Conservation (phyloP, 53 echinoderm and acorn worm genomes). For the Mesocentrotus franciscanus region DNA sequence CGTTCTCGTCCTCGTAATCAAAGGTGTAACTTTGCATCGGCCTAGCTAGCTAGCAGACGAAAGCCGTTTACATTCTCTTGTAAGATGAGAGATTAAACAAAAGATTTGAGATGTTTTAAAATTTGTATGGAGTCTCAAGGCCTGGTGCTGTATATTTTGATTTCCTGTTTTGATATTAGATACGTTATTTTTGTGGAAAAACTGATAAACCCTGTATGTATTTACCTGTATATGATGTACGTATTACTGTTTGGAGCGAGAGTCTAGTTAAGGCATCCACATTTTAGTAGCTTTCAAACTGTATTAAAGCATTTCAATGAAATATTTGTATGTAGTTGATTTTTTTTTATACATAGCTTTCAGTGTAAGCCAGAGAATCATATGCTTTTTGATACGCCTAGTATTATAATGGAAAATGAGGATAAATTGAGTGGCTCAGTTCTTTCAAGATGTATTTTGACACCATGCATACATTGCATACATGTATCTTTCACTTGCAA, state of each 20-base stretch:
- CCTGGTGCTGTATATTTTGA: conserved; percentile 59
- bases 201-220: conserved; percentile 4
- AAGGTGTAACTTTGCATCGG: background rate
- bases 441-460: conserved; percentile 24
- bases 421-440: background rate
- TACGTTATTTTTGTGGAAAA: conserved; percentile 51
- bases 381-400: background rate
- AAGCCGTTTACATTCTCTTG: background rate
- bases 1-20: background rate
- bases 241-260: background rate
- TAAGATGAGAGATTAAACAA: background rate
- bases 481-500: conserved; percentile 28
- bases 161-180: conserved; percentile 56
- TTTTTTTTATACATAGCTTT: background rate
- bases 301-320: conserved; percentile 1
- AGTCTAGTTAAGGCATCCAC: background rate
- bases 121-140: conserved; percentile 31
- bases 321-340: conserved; percentile 46
- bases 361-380: background rate
- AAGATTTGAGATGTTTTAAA: background rate
- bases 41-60: background rate
- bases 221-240: conserved; percentile 21
- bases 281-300: background rate
- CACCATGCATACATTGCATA: background rate
- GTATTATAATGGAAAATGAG: background rate